Evolutionary conservation across 2,888 invertebrate genomes (phyloP), one percentile per base, ranked within the genome.

Genomic region (Microctonus brassicae): DNA sequence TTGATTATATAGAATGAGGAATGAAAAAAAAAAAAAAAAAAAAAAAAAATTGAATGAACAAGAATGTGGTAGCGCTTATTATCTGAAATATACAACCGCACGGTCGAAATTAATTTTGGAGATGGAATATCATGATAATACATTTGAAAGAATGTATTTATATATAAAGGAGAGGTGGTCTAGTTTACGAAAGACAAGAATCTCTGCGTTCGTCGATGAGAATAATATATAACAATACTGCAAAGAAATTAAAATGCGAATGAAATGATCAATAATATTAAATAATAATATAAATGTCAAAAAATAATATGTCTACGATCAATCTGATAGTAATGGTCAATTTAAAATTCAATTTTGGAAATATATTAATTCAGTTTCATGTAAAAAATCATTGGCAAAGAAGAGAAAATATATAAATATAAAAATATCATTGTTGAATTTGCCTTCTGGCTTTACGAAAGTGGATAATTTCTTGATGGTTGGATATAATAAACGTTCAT

Each of bases 101-200:
- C n/a, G n/a, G n/a, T 17, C 17, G 36, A 60, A 60, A 60, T 36
- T 17, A 29, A 34, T 34, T 58, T 58, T 58, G 2, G 9, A 58
- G 58, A 58, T 58, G 17, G 58, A 58, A 13, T 58, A 26, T 58
- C 10, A 58, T 33, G 58, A 11, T 58, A 58, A 39, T 39, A 5
- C 3, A n/a, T 39, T 39, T 58, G 20, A 34, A 26, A 17, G n/a
- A 33, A 33, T 17, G 11, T 11, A 20, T 7, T 17, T 7, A 9
- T 47, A 17, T 17, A 17, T 47, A 34, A 20, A 10, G 17, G 33
- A 34, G 34, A 9, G 61, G 53, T 69, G 61, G 36, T 62, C 69
- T 69, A 61, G 61, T 69, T 69, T 61, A n/a, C n/a, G n/a, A n/a
- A n/a, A n/a, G n/a, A n/a, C n/a, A n/a, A n/a, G n/a, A n/a, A n/a